Base-by-base conservation (phyloP, 2,797 vertebrate genomes). In the Cirrhinus mrigala region DNA sequence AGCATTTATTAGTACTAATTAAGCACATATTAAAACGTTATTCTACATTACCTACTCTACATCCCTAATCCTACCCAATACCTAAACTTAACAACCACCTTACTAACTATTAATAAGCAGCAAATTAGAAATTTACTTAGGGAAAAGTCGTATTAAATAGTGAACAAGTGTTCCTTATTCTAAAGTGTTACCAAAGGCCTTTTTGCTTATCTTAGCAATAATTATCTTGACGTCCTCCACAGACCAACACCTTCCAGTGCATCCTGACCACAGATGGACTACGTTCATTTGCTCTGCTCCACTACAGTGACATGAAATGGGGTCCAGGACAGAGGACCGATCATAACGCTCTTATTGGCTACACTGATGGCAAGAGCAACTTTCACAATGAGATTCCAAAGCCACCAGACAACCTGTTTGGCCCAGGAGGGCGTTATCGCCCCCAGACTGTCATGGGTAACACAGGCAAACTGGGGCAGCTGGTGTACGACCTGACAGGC, bases 171-270 rank as follows among this genome's bases (percentile, higher is more conserved):
- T 33, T 33, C 33, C 33, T 4, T 33, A 4, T 33, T 33, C 33
- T 33, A 33, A 33, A 33, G 33, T 33, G 33, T 33, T 33, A 33
- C 33, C 33, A n/a, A n/a, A n/a, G n/a, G n/a, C n/a, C n/a, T n/a
- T n/a, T n/a, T n/a, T n/a, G n/a, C 33, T 62, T 11, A 3, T 20
- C 5, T 11, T 74, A 74, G 10, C 50, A 33, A 74, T 75, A 20
- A 75, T 76, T 12, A 7, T 40, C 33, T 16, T 24, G 66, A 69
- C 77, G 18, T 86, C 11, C 87, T 37, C 3, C 85, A 62, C 89
- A 97, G 96, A 96, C 92, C 0, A 97, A 96, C 92, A 96, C 96
- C 2, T 97, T 96, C 91, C 96, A 97, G 91, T 94, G 94, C 79
- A 91, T 96, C 89, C 90, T 97, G 87, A 94, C 96, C n/a, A 96